Evolutionary conservation across 2,113 vertebrate species (phyloP), one percentile per base, ranked within the genome.

Genomic region (Erythrocebus patas): DNA sequence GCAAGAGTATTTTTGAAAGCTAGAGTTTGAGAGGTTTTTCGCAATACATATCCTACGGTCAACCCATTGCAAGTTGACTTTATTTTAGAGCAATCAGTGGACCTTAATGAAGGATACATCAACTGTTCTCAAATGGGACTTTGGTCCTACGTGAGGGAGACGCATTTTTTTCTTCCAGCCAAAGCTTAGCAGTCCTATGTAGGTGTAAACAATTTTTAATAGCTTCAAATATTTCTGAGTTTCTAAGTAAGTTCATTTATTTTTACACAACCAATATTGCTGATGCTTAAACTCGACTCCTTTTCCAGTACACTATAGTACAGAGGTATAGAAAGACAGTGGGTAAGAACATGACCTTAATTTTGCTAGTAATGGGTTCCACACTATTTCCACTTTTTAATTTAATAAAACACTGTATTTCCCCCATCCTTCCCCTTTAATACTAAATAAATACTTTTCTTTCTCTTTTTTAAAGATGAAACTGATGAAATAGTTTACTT

Each of bases 191-290:
- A 93, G 38, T 91, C 66, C 25, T 57, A 43, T 43, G 13, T 38
- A 89, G 66, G 23, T 73, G 7, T 61, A 86, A 70, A 92, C 13
- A 78, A 61, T 87, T 95, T 93, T 93, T 93, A 95, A 79, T 16
- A 89, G 55, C 38, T 40, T 94, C 52, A 81, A 81, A 86, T 73
- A 79, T 75, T 88, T 20, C 76, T 78, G 22, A 93, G 40, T 88
- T 84, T 83, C 66, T 68, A 83, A 88, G 52, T 79, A 81, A 76
- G 12, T 72, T 45, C 72, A 89, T 61, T 72, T 64, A 52, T 92
- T 59, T 59, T 80, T 94, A 52, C 48, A 80, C 76, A 90, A 45
- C 57, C n/a, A 90, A 45, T 45, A 90, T 30, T 88, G 50, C 32
- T 35, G 11, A 64, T 43, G 25, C 16, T 89, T 30, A 80, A 75